Evolutionary conservation across 2,797 vertebrate species (phyloP), one percentile per base, ranked within the genome.

Genomic region (Leptoclinus maculatus): DNA sequence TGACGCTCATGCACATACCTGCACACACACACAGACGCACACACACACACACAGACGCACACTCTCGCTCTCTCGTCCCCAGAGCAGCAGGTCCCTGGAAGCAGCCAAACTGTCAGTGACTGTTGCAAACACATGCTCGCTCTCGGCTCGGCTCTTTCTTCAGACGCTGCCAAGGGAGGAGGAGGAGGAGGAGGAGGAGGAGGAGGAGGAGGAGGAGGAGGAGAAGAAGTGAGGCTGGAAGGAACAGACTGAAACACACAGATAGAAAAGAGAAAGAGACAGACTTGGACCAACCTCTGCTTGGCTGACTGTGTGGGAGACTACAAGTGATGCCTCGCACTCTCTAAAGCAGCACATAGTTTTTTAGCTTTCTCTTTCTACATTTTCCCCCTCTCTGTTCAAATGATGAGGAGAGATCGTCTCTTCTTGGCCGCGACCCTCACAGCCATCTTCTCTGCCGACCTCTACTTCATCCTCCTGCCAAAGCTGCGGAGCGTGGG

Each of bases 401-500:
- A 84, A 73, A 93, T 83, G 58, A 96, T 97, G 92, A 96, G 96
- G 84, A 96, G 95, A 80, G 97, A 95, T 88, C 95, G 97, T 73
- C 89, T 97, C 78, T 91, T 96, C 74, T 77, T 96, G 21, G 94
- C 95, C 39, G 88, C 92, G 75, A 92, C 96, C 57, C 94, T 98
- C 71, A 95, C 93, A 5, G 88, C 92, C 13, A 80, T 98, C 88
- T 95, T 99, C 82, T 94, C 93, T 0, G 96, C 96, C 21, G 97
- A 97, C 62, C 89, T 98, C 74, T 97, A 97, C 92, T 98, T 98
- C 84, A 94, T 97, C 89, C 96, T 99, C 74, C 94, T 97, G 88
- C 97, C 97, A 2, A 95, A 96, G 91, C 94, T 97, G 53, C 86
- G 85, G 78, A 88, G 91, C 78, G 85, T 80, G 23, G 78, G 89